A percentile compares a stretch with the other conserved stretches of the same genome.
Evolutionary conservation across 1,140 invertebrate species (phyloP).

Genomic region (Drosophila setifemur): DNA sequence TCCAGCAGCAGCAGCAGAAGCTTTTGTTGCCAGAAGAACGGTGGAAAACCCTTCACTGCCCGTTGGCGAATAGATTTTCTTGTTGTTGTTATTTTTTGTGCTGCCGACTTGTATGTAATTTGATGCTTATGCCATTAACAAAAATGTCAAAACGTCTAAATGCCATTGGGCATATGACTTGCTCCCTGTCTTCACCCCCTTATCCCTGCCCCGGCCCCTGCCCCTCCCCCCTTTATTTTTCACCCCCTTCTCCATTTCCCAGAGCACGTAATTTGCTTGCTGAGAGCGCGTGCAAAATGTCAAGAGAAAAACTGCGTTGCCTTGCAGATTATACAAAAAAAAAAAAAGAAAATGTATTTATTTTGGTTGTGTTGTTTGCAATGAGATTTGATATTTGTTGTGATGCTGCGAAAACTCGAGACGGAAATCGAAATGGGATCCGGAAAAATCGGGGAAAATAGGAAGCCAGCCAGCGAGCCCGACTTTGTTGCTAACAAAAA

Average conservation of each 20-base stretch:
- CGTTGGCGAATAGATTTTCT: slow-evolving; percentile 36
- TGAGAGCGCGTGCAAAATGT: slow-evolving; percentile 63
- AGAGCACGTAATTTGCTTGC: slow-evolving; percentile 73
- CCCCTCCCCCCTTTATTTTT: background rate
- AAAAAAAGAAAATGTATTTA: slow-evolving; percentile 3
- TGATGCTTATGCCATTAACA: slow-evolving; percentile 79
- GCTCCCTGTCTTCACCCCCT: slow-evolving; percentile 4
- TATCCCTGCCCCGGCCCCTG: background rate
- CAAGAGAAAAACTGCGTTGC: slow-evolving; percentile 22
- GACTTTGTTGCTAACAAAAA: slow-evolving; percentile 27
- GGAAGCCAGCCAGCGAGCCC: background rate
- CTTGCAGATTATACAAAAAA: slow-evolving; percentile 33
- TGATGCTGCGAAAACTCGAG: slow-evolving; percentile 6
- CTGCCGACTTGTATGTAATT: slow-evolving; percentile 60
- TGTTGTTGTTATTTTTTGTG: no score
- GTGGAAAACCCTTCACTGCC: slow-evolving; percentile 50
- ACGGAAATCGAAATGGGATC: slow-evolving; percentile 31
- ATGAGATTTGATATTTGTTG: slow-evolving; percentile 67
- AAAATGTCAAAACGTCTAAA: slow-evolving; percentile 77
- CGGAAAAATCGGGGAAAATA: slow-evolving; percentile 24
- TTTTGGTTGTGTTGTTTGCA: slow-evolving; percentile 33
- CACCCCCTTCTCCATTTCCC: slow-evolving; percentile 14
- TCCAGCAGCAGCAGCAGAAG: background rate
- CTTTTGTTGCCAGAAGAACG: background rate
- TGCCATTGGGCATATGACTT: slow-evolving; percentile 64